Evolutionary conservation across 2,888 invertebrate genomes (phyloP).

Genomic region (Smittia sp.): DNA sequence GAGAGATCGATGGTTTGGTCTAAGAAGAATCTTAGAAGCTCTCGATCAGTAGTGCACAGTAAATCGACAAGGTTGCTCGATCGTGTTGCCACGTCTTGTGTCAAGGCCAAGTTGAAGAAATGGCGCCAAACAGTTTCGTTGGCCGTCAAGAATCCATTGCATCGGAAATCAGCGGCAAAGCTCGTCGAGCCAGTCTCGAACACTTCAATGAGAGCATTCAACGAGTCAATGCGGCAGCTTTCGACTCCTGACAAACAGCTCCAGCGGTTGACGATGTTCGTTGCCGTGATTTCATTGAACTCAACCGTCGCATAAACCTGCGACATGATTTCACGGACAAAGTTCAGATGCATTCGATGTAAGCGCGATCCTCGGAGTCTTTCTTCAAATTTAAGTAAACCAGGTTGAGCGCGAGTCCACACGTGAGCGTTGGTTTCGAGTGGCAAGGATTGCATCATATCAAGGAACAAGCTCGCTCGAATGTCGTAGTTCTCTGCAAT

Average conservation of each 20-base stretch:
- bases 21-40: not conserved
- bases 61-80: not conserved
- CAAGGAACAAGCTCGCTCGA: not conserved
- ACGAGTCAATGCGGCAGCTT: not conserved
- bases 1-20: not conserved
- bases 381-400: not conserved
- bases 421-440: not conserved
- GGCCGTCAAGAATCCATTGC: not conserved
- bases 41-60: not conserved
- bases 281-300: not conserved
- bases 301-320: not conserved
- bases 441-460: not conserved
- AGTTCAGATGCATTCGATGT: not conserved
- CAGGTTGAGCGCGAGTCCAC: not conserved
- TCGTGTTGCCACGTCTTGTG: too few species aligned
- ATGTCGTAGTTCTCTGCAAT: not conserved
- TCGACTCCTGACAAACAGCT: conserved; percentile 1
- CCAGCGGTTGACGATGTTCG: not conserved
- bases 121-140: not conserved
- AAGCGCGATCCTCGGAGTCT: not conserved
- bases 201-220: not conserved
- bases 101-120: not conserved
- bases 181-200: not conserved
- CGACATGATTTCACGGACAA: not conserved
- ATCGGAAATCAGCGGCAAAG: too few species aligned